Percentiles rank a stretch among this genome's conserved stretches.
These are phyloP conservation scores for Propithecus coquereli DNA, from an alignment of 2,113 vertebrate genomes.

Conservation along the genomic window DNA sequence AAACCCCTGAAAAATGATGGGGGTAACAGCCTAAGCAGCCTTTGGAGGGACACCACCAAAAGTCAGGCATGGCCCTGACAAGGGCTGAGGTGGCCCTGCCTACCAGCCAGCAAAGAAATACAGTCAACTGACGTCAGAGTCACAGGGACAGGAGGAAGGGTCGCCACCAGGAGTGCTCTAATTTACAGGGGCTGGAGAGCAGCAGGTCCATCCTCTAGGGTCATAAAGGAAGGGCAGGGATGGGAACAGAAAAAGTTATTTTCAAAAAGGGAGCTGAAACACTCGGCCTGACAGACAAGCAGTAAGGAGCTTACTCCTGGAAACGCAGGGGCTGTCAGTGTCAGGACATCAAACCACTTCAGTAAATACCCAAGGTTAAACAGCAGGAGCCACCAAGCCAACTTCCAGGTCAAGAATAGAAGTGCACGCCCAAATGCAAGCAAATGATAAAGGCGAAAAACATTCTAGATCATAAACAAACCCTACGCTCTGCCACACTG, in stretches of 20 bases:
- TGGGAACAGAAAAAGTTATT: neutral
- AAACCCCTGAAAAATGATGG: neutral
- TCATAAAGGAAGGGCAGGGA: neutral
- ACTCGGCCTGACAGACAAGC: neutral
- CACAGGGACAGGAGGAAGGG: neutral
- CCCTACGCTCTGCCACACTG: neutral
- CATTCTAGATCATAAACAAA: neutral
- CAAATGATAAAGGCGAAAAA: too few relatives aligned
- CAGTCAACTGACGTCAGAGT: neutral
- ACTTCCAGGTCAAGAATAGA: neutral
- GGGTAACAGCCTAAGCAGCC: neutral
- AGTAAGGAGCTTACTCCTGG: neutral
- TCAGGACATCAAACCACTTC: neutral
- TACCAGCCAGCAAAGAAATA: neutral
- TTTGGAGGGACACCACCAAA: neutral
- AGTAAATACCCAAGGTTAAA: neutral
- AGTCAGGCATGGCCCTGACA: neutral
- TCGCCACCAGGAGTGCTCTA: neutral
- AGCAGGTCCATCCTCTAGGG: neutral
- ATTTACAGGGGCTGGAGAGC: neutral
- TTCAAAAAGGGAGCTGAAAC: neutral
- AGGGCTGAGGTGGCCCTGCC: neutral
- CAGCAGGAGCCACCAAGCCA: neutral
- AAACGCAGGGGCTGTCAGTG: neutral
- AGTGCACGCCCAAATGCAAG: rapidly evolving